Conservation (phyloP, 2,113 vertebrate genomes). For the Oncorhynchus masou region DNA sequence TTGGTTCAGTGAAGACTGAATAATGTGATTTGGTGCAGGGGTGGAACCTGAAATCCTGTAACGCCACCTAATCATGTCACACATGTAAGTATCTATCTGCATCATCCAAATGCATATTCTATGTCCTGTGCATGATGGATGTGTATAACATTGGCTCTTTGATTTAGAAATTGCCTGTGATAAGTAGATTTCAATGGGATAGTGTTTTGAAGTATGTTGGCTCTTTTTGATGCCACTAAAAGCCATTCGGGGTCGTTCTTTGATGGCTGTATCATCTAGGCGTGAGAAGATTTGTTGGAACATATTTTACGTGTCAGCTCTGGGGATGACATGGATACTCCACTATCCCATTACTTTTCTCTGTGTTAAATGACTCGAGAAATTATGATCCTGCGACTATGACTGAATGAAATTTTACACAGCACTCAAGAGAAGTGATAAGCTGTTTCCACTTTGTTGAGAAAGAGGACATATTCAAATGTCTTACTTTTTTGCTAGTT, state of each 20-base stretch:
- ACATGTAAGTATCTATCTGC: no score
- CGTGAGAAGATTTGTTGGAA: not conserved
- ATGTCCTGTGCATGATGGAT: no score
- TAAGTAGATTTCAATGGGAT: no score
- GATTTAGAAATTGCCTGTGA: no score
- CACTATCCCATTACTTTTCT: not conserved
- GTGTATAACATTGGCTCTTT: no score
- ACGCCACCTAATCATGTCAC: no score
- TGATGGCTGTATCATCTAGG: not conserved
- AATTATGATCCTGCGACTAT: not conserved
- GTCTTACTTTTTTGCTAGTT: not conserved
- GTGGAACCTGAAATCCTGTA: no score
- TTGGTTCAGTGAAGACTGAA: no score
- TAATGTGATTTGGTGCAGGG: no score
- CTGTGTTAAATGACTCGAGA: conserved; percentile 1
- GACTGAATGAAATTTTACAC: conserved; percentile 3
- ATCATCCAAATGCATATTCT: no score
- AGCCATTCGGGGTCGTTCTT: not conserved
- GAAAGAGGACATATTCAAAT: not conserved
- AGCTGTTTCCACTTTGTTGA: not conserved
- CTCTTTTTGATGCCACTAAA: not conserved
- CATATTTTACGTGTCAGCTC: not conserved
- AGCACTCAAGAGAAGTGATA: not conserved
- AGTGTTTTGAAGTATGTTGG: no score
- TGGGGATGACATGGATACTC: not conserved